phyloP scores from a whole-genome alignment of 2,113 vertebrate genomes.

The Mionectes macconnelli region DNA sequence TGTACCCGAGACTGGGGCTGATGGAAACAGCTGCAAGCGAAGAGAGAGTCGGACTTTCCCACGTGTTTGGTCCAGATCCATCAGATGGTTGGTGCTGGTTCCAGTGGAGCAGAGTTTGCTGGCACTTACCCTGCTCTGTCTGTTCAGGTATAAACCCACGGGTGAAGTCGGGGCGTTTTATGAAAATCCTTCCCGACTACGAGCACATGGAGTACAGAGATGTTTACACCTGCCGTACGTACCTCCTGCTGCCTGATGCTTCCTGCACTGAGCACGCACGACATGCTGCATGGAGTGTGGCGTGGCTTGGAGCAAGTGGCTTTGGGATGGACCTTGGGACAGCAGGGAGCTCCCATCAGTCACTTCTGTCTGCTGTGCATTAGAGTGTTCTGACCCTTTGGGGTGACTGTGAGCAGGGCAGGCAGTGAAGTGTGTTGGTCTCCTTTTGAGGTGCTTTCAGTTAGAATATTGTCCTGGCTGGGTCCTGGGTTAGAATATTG shows the following conservation, averaged over 20 bases:
- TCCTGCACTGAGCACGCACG: slow-evolving; percentile 27
- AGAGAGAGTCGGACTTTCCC: background rate
- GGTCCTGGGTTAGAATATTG: background rate
- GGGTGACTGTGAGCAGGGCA: background rate
- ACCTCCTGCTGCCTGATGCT: slow-evolving; percentile 58
- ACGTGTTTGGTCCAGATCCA: accelerated
- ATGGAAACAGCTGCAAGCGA: background rate
- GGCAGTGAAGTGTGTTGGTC: accelerated
- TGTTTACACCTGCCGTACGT: slow-evolving; percentile 92
- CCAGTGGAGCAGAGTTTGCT: background rate
- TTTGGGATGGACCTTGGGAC: background rate
- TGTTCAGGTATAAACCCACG: slow-evolving; percentile 91
- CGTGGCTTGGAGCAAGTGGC: background rate
- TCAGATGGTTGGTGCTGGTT: background rate
- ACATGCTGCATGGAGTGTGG: slow-evolving; percentile 58
- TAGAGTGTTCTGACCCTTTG: background rate
- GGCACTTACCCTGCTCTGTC: slow-evolving; percentile 74
- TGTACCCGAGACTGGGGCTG: accelerated
- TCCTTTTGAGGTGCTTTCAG: background rate
- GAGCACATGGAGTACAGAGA: slow-evolving; percentile 93
- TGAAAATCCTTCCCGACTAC: slow-evolving; percentile 93
- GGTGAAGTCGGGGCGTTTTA: slow-evolving; percentile 91
- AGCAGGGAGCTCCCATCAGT: background rate
- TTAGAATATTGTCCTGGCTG: background rate
- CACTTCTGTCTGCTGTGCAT: background rate